Evolutionary conservation across 1,140 invertebrate species (phyloP), one percentile per base, ranked within the genome.

Genomic region (Heterodera schachtii): DNA sequence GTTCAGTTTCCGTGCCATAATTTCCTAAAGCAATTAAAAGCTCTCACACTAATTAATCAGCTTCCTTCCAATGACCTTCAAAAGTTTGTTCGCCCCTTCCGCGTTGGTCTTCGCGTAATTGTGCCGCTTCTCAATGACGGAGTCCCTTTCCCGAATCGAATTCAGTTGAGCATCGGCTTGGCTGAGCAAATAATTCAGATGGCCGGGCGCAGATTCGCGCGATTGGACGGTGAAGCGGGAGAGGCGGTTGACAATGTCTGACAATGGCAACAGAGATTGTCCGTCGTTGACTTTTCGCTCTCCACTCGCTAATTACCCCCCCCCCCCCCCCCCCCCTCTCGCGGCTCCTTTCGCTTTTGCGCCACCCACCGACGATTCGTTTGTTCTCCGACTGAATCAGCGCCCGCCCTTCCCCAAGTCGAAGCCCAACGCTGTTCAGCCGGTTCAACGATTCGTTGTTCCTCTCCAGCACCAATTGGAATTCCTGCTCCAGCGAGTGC

Each of bases 1-100:
- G 78, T 89, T 88, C 52, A 89, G 78, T 71, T 90, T 89, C 69
- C 87, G 85, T 21, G 83, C 78, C 41, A 83, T 49, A 5, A 89
- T 88, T 46, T 86, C 77, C 75, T 84, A 69, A 77, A 60, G 21
- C 57, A 21, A 78, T 47, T 21, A 16, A 31, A 1, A 64, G 8
- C 43, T 67, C 16, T 57, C n/a, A 9, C 11, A 78, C 9, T 70
- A 16, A 60, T 43, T 31, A 31, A 0, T 31, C 31, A 31, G 31
- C 31, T 31, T 70, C 11, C 41, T 67, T 8, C 21, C 9, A 69
- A 67, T 69, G 21, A 78, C 77, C 21, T 69, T 78, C 47, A 78
- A 69, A 78, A 78, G 77, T 21, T 64, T 66, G 21, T 78, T 44
- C 19, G 77, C 77, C 70, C 49, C 77, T 43, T 86, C 85, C 6